Base-by-base conservation (phyloP, 2,888 invertebrate genomes). In the Eupsilia transversa region DNA sequence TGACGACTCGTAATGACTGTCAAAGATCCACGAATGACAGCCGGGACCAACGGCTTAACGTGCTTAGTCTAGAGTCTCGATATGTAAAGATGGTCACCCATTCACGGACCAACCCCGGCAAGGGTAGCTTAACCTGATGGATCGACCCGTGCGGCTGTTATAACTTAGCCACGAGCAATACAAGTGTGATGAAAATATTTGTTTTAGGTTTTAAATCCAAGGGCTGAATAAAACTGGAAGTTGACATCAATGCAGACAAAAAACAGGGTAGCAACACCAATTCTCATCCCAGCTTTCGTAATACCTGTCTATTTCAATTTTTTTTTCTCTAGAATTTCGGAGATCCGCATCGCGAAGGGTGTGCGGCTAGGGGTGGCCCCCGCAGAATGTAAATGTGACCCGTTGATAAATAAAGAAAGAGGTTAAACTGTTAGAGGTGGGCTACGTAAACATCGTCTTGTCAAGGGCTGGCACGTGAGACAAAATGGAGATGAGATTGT, bases 381-480 rank as follows among this genome's bases (percentile, higher is more conserved):
- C 88, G 86, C 84, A 73, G 93, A 90, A 93, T 93, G 92, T 92
- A 92, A 92, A 92, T 91, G 91, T 89, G 77, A 80, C 83, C 83
- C 87, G 74, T 91, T 93, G 92, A 93, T 95, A 94, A 95, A 95
- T 95, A 95, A 95, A 92, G 92, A 91, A 95, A 90, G 87, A 94
- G 94, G 94, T 93, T 93, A 93, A 94, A 92, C 93, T 90, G 91
- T 86, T 87, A 83, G 91, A 91, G 92, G 93, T 89, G 92, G 84
- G 88, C 86, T 87, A 82, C 79, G 92, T 89, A 92, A 93, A 93
- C 93, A 93, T 85, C 84, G 80, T 72, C 85, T 75, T 67, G 14
- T 0, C 14, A 64, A 92, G 92, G 92, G 92, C 38, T 92, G 91
- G 0, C 86, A 74, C 78, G 43, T 2, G 3, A 1, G 10, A 12